These are phyloP conservation scores for Fregata magnificens DNA, from an alignment of 2,113 vertebrate genomes.

Conservation along the genomic window DNA sequence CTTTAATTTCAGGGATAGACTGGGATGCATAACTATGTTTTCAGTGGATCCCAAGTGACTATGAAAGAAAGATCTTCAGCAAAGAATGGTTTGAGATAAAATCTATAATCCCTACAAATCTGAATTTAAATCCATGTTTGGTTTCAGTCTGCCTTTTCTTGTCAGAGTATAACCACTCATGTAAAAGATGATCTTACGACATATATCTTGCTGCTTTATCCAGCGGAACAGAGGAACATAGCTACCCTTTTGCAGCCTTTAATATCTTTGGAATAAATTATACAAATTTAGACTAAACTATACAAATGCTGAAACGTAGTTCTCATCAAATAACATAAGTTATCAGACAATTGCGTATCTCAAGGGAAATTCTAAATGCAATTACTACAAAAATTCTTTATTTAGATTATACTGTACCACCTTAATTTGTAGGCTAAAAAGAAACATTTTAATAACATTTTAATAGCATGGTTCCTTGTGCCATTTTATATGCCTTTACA, in stretches of 20 bases:
- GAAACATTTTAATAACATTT: not conserved
- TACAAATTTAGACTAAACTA: not conserved
- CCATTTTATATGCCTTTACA: not conserved
- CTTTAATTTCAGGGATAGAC: not conserved
- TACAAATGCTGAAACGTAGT: not conserved
- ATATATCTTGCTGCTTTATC: not conserved
- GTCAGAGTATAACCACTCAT: not conserved
- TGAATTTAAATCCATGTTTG: not conserved
- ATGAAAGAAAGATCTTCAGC: not conserved
- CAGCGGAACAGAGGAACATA: not conserved
- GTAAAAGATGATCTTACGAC: not conserved
- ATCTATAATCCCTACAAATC: not conserved
- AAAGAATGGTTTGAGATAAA: not conserved
- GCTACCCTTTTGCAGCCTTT: not conserved
- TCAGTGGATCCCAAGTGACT: not conserved
- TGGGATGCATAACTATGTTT: not conserved
- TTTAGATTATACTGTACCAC: not conserved
- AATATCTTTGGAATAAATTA: not conserved
- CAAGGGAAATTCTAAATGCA: not conserved
- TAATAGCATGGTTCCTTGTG: not conserved
- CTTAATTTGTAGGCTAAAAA: not conserved
- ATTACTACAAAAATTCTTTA: not conserved
- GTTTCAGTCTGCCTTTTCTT: not conserved
- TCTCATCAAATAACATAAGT: not conserved
- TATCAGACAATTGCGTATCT: not conserved